Conservation (phyloP, 1,140 invertebrate genomes). For the Arctopsyche grandis region DNA sequence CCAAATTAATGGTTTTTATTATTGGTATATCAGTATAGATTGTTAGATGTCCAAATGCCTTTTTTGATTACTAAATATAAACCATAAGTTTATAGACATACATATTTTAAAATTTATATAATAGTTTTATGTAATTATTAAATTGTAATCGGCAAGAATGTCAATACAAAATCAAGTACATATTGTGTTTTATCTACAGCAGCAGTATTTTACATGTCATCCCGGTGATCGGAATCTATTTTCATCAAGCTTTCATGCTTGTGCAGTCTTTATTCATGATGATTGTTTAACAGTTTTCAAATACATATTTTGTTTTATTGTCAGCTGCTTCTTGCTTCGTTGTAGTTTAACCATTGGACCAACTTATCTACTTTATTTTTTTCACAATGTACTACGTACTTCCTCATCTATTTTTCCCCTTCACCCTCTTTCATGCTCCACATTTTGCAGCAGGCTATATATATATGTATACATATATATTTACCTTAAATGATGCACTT, state of each 20-base stretch:
- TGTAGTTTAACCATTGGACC: constrained; percentile 50
- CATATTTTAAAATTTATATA: background rate
- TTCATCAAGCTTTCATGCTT: constrained; percentile 54
- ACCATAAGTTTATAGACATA: background rate
- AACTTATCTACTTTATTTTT: constrained; percentile 48
- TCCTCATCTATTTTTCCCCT: constrained; percentile 11
- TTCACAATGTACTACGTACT: constrained; percentile 32
- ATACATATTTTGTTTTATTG: constrained; percentile 47
- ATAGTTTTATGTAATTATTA: background rate
- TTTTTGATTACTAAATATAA: constrained; percentile 17
- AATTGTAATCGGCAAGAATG: background rate
- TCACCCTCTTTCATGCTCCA: constrained; percentile 45
- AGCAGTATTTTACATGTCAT: constrained; percentile 17
- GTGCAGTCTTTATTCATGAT: constrained; percentile 50
- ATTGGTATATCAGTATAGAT: background rate
- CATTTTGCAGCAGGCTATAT: constrained; percentile 51
- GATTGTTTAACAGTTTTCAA: constrained; percentile 33
- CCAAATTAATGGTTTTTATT: background rate
- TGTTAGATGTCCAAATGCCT: constrained; percentile 21
- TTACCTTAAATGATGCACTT: constrained; percentile 51
- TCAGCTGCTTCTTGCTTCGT: constrained; percentile 53
- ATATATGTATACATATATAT: no score
- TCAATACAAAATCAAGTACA: background rate
- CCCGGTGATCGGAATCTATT: constrained; percentile 36
- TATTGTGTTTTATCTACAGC: constrained; percentile 23